Evolutionary conservation across 1,140 invertebrate species (phyloP).

Genomic region (Cepaea nemoralis): DNA sequence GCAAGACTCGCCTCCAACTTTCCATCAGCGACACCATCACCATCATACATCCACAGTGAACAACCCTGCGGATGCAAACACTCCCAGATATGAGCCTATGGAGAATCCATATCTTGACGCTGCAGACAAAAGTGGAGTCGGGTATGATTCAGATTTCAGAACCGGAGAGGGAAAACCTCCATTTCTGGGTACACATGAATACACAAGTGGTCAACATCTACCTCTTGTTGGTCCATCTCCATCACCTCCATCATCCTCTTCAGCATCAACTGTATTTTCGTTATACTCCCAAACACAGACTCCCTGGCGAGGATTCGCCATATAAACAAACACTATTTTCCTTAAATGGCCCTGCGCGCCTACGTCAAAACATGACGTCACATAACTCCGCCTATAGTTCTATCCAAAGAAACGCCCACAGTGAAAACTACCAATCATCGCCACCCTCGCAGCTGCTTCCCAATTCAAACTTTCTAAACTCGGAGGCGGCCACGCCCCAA

Average conservation of each 20-base stretch:
- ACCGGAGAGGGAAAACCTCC: too few relatives aligned
- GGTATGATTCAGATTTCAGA: not conserved
- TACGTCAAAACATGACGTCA: not conserved
- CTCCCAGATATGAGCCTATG: not conserved
- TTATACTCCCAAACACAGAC: not conserved
- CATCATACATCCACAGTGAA: not conserved
- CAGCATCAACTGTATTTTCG: not conserved
- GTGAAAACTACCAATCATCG: not conserved
- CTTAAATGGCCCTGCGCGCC: not conserved
- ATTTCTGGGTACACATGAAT: not conserved
- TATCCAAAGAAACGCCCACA: not conserved
- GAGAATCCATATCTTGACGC: not conserved
- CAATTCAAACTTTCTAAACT: not conserved
- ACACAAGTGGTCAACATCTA: not conserved
- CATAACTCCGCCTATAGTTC: not conserved
- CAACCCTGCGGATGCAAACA: not conserved
- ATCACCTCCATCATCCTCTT: not conserved
- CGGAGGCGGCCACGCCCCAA: not conserved
- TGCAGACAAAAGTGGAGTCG: too few relatives aligned
- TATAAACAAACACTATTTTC: not conserved
- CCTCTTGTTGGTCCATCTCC: too few relatives aligned
- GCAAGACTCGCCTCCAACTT: not conserved
- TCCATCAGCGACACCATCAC: constrained; percentile 1
- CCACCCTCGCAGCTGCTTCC: not conserved
- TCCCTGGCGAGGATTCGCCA: not conserved